A percentile compares a stretch with the other conserved stretches of the same genome.
These are phyloP conservation scores for Phataginus tetradactyla DNA, from an alignment of 2,797 vertebrate genomes.

Conservation along the genomic window DNA sequence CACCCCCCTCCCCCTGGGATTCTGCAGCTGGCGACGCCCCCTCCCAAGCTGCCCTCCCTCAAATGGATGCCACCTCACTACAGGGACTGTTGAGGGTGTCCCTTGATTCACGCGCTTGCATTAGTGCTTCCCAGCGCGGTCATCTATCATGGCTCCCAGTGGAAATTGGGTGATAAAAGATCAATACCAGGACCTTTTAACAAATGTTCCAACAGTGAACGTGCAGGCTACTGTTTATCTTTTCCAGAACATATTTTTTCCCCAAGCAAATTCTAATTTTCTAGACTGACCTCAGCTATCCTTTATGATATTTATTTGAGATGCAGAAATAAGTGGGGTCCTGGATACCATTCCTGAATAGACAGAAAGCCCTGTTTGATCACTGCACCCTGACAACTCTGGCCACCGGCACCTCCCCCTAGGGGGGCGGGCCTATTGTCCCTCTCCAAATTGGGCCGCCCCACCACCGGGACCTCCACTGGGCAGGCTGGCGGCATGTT, in stretches of 20 bases:
- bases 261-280: slow-evolving; percentile 76
- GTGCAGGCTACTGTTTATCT: slow-evolving; percentile 74
- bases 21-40: neutral
- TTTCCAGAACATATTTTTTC: slow-evolving; percentile 64
- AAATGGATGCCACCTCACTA: neutral
- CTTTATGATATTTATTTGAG: slow-evolving; percentile 58
- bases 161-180: slow-evolving; percentile 75
- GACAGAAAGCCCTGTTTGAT: neutral
- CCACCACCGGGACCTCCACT: neutral
- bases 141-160: slow-evolving; percentile 45
- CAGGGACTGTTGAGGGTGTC: neutral
- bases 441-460: neutral
- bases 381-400: neutral
- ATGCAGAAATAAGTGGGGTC: slow-evolving; percentile 11
- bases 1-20: neutral
- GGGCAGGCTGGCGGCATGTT: neutral
- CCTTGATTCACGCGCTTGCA: slow-evolving; percentile 61
- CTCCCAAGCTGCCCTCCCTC: neutral
- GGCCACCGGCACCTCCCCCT: neutral
- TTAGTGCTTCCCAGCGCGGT: slow-evolving; percentile 51
- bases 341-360: neutral
- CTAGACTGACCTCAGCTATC: slow-evolving; percentile 60
- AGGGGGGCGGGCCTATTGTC: too few relatives aligned
- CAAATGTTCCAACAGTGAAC: slow-evolving; percentile 70
- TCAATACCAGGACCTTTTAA: slow-evolving; percentile 27